phyloP scores from a whole-genome alignment of 2,113 vertebrate species.

The Bos indicus region DNA sequence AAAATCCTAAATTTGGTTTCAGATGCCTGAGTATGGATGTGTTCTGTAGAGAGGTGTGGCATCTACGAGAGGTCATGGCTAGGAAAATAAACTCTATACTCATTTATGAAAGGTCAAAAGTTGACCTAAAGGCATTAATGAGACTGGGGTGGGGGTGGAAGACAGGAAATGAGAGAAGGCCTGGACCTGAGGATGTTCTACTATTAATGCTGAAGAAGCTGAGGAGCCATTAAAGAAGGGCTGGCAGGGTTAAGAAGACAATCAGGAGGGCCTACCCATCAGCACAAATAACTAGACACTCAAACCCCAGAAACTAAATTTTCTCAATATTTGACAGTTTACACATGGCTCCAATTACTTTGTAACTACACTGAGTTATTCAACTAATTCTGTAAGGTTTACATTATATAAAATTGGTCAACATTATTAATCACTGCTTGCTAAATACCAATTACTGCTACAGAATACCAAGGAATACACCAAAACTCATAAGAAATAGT shows the following conservation, averaged over 20 bases:
- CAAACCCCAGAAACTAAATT: not conserved
- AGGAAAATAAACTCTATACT: not conserved
- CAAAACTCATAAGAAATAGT: not conserved
- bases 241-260: not conserved
- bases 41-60: not conserved
- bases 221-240: not conserved
- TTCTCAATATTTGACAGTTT: not conserved
- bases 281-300: not conserved
- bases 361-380: not conserved
- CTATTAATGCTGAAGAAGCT: not conserved
- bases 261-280: not conserved
- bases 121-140: not conserved
- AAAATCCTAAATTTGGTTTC: not conserved
- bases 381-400: not conserved
- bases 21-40: not conserved
- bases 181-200: not conserved
- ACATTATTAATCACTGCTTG: not conserved
- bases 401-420: not conserved
- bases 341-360: not conserved
- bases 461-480: not conserved
- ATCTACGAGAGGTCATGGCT: not conserved
- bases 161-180: not conserved
- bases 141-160: not conserved
- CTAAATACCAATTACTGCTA: constrained; percentile 24
- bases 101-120: not conserved